Conservation (phyloP, 2,113 vertebrate species). For the Dolichallabes microphthalmus region DNA sequence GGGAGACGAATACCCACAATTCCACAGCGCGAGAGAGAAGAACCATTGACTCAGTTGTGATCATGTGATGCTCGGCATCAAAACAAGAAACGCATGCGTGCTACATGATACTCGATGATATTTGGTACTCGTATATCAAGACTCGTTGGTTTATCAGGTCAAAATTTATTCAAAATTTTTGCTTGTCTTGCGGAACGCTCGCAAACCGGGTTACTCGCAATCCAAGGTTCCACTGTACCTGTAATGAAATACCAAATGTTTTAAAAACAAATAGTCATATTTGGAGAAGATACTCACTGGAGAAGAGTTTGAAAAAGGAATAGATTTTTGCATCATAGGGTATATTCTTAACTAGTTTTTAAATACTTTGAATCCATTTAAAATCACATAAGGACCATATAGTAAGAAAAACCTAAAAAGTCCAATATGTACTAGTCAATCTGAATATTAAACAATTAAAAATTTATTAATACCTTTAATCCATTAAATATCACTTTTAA, state of each 20-base stretch:
- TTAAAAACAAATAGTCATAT: not conserved
- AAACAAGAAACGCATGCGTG: too few species aligned
- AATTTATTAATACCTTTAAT: not conserved
- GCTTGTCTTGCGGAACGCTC: too few species aligned
- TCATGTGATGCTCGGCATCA: too few species aligned
- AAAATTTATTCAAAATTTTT: too few species aligned
- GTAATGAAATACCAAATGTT: not conserved
- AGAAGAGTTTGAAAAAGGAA: not conserved
- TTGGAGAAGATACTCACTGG: too few species aligned
- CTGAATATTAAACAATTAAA: not conserved
- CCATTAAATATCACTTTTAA: not conserved
- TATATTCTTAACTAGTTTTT: not conserved
- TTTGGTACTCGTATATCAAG: too few species aligned
- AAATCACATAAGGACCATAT: not conserved
- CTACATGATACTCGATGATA: too few species aligned
- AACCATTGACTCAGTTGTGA: too few species aligned
- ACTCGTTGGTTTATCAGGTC: too few species aligned
- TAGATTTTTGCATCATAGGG: not conserved
- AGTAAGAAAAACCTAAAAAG: not conserved
- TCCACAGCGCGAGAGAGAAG: too few species aligned
- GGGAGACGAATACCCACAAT: too few species aligned
- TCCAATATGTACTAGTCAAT: not conserved
- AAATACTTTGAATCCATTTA: not conserved
- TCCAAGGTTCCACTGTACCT: not conserved
- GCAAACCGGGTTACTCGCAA: too few species aligned